Conservation (phyloP, 2,888 invertebrate species). For the Adelognathus sp. region DNA sequence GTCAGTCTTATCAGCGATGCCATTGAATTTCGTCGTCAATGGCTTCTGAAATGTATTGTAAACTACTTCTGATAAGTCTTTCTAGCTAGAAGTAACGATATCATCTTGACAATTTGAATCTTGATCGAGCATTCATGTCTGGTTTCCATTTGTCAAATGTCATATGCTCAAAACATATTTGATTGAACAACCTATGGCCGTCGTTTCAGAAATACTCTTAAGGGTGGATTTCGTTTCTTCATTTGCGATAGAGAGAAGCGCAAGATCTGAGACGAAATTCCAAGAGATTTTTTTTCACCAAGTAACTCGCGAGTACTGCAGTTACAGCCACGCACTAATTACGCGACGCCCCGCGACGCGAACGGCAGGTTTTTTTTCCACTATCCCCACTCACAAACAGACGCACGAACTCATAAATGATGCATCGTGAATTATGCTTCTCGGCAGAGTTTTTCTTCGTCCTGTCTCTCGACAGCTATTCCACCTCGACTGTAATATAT, state of each 20-base stretch:
- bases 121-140: no score
- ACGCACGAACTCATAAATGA: conserved; percentile 64
- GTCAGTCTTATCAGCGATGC: no score
- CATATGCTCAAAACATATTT: no score
- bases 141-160: no score
- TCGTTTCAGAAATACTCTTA: no score
- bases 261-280: conserved; percentile 27
- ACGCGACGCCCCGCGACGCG: conserved; percentile 52
- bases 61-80: no score
- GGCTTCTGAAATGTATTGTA: no score
- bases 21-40: no score
- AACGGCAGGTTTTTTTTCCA: conserved; percentile 48
- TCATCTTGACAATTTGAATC: no score
- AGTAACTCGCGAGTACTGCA: conserved; percentile 16
- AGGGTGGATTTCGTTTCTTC: no score
- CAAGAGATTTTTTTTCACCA: conserved; percentile 25
- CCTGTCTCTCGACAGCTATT: conserved; percentile 35
- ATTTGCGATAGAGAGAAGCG: background rate
- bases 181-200: no score
- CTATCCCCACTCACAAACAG: conserved; percentile 40
- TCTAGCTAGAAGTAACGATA: no score
- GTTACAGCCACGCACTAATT: conserved; percentile 56
- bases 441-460: conserved; percentile 41
- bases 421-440: conserved; percentile 61
- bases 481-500: conserved; percentile 26